Percentiles rank a stretch among this genome's conserved stretches.
These are phyloP conservation scores for Physella acuta DNA, from an alignment of 1,140 invertebrate species.

Conservation along the genomic window DNA sequence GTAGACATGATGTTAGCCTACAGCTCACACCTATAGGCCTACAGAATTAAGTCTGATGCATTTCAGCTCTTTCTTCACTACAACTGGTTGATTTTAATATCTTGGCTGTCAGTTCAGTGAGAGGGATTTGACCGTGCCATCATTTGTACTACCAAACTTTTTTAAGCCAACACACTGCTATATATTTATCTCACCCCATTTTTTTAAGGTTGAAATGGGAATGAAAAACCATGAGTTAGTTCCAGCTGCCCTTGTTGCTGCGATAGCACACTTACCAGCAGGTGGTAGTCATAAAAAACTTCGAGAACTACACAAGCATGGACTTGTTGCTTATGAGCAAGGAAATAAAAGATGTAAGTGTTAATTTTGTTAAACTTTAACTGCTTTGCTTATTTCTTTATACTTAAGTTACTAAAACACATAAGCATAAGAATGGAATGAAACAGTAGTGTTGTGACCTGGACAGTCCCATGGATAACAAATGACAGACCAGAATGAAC, in stretches of 20 bases:
- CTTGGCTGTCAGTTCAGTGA: too few species aligned
- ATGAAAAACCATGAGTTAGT: constrained; percentile 99
- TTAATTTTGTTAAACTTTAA: too few species aligned
- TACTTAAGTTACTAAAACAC: too few species aligned
- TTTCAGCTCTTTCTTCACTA: background rate
- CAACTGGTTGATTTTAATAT: background rate
- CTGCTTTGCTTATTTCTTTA: background rate
- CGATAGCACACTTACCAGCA: constrained; percentile 90
- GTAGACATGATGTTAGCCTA: too few species aligned
- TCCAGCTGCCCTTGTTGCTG: constrained; percentile 80
- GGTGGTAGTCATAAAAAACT: constrained; percentile 93
- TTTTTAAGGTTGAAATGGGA: constrained; percentile 92
- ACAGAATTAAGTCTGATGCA: background rate
- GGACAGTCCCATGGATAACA: too few species aligned
- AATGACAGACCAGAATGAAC: too few species aligned
- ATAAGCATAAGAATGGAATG: too few species aligned
- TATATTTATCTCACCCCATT: background rate
- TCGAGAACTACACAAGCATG: constrained; percentile 85
- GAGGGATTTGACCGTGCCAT: background rate
- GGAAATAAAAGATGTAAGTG: constrained; percentile 66
- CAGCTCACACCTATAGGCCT: background rate
- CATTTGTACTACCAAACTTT: background rate
- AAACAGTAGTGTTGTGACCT: too few species aligned
- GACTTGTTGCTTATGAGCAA: constrained; percentile 86
- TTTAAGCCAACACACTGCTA: background rate